phyloP scores from a whole-genome alignment of 1,140 invertebrate species.

The Caerostris darwini region DNA sequence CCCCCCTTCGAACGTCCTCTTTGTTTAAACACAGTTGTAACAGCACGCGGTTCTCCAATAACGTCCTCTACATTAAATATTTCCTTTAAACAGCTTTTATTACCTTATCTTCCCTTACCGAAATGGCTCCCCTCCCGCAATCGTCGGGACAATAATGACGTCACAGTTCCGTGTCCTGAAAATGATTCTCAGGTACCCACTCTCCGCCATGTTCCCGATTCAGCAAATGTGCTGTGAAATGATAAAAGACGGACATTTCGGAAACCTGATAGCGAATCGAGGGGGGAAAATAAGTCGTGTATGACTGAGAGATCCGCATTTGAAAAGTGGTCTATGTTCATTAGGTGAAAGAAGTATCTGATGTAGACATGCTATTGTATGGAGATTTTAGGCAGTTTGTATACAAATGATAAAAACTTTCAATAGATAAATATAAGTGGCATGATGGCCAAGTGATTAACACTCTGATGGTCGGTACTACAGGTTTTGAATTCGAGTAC shows the following conservation, averaged over 20 bases:
- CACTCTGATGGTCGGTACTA: too few species aligned
- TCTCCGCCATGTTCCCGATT: constrained; percentile 12
- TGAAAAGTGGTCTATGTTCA: constrained; percentile 36
- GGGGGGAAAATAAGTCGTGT: not conserved
- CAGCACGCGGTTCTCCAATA: constrained; percentile 27
- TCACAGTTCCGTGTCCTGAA: constrained; percentile 43
- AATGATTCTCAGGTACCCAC: constrained; percentile 59
- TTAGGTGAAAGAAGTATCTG: too few species aligned
- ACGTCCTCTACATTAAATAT: constrained; percentile 65
- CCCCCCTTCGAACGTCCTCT: constrained; percentile 4
- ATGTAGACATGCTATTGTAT: too few species aligned
- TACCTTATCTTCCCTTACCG: constrained; percentile 54
- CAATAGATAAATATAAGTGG: too few species aligned
- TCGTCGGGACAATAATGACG: constrained; percentile 59
- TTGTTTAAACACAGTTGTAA: not conserved
- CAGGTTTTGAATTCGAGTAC: too few species aligned
- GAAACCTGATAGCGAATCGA: not conserved
- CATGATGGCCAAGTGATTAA: too few species aligned
- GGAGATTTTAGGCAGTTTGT: too few species aligned
- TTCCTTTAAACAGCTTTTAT: constrained; percentile 73
- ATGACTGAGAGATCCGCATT: not conserved
- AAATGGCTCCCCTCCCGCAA: constrained; percentile 10
- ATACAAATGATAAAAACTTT: too few species aligned
- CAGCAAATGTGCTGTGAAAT: constrained; percentile 51
- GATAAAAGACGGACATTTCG: constrained; percentile 46